These are phyloP conservation scores for Hippocampus comes DNA, from an alignment of 2,113 vertebrate species.

Conservation along the genomic window DNA sequence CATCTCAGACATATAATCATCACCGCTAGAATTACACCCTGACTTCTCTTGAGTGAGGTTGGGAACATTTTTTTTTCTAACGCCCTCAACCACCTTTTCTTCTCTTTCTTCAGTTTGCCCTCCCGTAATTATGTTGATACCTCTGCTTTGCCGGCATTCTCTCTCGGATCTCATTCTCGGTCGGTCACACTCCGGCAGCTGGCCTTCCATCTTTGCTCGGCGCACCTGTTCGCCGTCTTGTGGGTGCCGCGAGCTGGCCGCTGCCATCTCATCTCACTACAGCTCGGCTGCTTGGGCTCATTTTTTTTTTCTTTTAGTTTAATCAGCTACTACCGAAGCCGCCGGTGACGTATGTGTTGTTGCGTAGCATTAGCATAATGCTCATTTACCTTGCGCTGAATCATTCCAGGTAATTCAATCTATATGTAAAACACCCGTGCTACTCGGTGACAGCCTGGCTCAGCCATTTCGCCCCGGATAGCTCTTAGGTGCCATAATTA, in stretches of 20 bases:
- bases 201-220: slow-evolving; percentile 40
- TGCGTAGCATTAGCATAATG: slow-evolving; percentile 59
- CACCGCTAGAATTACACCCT: slow-evolving; percentile 12
- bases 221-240: slow-evolving; percentile 54
- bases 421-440: slow-evolving; percentile 70
- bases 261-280: slow-evolving; percentile 41
- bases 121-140: slow-evolving; percentile 10
- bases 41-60: slow-evolving; percentile 28
- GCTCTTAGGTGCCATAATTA: slow-evolving; percentile 51
- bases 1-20: not conserved
- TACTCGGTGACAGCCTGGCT: slow-evolving; percentile 36
- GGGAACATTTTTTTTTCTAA: not conserved
- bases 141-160: not conserved
- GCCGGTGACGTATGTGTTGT: slow-evolving; percentile 33
- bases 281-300: not conserved
- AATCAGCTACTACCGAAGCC: not conserved
- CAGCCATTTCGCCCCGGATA: slow-evolving; percentile 42
- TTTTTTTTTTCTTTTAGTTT: not conserved
- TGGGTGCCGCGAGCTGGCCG: slow-evolving; percentile 14
- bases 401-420: slow-evolving; percentile 66
- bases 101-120: not conserved
- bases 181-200: slow-evolving; percentile 50
- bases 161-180: slow-evolving; percentile 40
- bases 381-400: slow-evolving; percentile 63
- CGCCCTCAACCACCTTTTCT: not conserved